Percentiles rank a stretch among this genome's conserved stretches.
phyloP scores from a whole-genome alignment of 2,113 vertebrate species.

The Gavialis gangeticus region DNA sequence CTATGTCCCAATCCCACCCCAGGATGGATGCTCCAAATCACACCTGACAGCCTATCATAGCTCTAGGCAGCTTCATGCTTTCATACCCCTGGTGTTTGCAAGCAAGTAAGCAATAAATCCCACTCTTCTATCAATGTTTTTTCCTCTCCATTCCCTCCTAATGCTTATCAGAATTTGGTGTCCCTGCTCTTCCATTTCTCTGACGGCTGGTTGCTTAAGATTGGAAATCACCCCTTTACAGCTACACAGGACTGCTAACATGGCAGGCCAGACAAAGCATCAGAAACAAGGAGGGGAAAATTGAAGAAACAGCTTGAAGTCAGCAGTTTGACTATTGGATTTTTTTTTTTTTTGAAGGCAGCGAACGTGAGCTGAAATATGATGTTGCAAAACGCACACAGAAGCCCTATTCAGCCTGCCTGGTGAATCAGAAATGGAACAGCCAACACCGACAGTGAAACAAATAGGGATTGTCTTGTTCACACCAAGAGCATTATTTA shows the following conservation, averaged over 20 bases:
- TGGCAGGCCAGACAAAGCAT: not conserved
- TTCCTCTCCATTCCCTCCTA: not conserved
- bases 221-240: not conserved
- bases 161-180: not conserved
- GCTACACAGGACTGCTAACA: not conserved
- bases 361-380: not conserved
- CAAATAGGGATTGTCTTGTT: slow-evolving; percentile 20
- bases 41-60: slow-evolving; percentile 21
- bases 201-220: not conserved
- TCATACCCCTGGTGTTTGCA: slow-evolving; percentile 31
- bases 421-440: not conserved
- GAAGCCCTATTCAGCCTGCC: not conserved
- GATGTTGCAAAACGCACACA: not conserved
- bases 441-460: not conserved
- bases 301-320: not conserved
- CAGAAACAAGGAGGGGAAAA: not conserved
- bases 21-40: not conserved
- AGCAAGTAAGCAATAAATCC: slow-evolving; percentile 35
- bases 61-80: not conserved
- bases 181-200: not conserved
- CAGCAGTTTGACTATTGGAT: not conserved
- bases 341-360: not conserved
- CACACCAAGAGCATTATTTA: not conserved
- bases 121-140: slow-evolving; percentile 7
- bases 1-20: not conserved